These are phyloP conservation scores for Sphenodon punctatus DNA, from an alignment of 2,797 vertebrate genomes.

Conservation along the genomic window DNA sequence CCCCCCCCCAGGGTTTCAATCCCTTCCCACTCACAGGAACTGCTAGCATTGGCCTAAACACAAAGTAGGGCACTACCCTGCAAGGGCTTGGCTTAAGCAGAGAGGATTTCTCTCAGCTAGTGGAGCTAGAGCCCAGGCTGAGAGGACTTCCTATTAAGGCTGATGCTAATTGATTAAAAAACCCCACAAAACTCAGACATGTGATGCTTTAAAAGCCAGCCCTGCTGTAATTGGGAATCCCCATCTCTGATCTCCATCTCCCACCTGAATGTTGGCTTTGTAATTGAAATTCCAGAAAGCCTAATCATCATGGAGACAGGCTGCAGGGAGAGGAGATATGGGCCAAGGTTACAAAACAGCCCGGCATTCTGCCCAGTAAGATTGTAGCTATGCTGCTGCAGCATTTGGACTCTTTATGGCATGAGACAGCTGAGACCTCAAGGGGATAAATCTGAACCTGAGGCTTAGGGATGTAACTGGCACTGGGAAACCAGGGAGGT, in stretches of 20 bases:
- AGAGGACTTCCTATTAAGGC: not conserved
- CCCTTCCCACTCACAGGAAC: not conserved
- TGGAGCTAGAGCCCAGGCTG: not conserved
- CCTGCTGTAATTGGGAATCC: not conserved
- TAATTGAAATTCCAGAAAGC: not conserved
- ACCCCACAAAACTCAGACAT: not conserved
- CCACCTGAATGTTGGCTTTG: not conserved
- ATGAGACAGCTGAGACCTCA: not conserved
- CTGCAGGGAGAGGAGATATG: not conserved
- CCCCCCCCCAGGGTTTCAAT: not conserved
- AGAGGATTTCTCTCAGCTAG: not conserved
- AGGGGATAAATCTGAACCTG: no score
- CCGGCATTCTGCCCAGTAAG: not conserved
- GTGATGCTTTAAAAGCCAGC: not conserved
- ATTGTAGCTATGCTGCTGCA: not conserved
- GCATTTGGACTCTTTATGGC: not conserved
- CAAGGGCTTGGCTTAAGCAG: not conserved
- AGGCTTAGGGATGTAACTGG: no score
- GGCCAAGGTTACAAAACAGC: slow-evolving; percentile 1
- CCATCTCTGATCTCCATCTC: not conserved
- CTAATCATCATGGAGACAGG: not conserved
- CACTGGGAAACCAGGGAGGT: no score
- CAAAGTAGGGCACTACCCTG: not conserved
- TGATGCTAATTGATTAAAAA: not conserved
- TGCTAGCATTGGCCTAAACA: not conserved